phyloP scores from a whole-genome alignment of 2,113 vertebrate species.

The Edolisoma coerulescens region DNA sequence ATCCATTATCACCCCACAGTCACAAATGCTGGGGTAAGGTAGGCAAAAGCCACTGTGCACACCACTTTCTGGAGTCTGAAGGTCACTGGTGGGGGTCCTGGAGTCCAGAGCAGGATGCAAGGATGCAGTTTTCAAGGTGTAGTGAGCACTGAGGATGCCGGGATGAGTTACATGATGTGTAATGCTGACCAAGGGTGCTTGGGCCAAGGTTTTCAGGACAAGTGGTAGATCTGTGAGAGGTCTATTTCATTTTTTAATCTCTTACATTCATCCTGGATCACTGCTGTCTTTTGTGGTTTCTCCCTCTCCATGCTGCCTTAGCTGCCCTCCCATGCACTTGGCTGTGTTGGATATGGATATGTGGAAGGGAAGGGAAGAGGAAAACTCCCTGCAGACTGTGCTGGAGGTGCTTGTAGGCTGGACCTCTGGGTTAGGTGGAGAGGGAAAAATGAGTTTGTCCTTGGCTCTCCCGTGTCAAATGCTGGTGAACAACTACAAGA shows the following conservation, averaged over 20 bases:
- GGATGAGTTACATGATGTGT: background rate
- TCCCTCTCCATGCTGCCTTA: background rate
- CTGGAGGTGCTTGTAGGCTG: background rate
- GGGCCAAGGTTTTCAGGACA: background rate
- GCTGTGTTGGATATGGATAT: background rate
- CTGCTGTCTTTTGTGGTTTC: background rate
- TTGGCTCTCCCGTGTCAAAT: background rate
- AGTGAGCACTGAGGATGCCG: background rate
- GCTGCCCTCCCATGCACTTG: background rate
- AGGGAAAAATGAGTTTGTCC: background rate
- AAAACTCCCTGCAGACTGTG: background rate
- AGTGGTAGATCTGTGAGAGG: background rate
- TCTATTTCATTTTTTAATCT: background rate
- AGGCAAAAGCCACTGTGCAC: background rate
- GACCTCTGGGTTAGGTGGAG: background rate
- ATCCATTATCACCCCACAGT: background rate
- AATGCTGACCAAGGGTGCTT: background rate
- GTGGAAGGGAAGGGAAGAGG: background rate
- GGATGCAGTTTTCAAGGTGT: background rate
- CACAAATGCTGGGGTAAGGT: background rate
- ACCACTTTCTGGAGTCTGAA: background rate
- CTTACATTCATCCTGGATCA: background rate
- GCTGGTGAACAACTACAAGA: background rate
- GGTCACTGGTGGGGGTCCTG: background rate
- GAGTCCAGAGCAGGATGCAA: background rate